Evolutionary conservation across 2,113 vertebrate species (phyloP).

Genomic region (Bos taurus): DNA sequence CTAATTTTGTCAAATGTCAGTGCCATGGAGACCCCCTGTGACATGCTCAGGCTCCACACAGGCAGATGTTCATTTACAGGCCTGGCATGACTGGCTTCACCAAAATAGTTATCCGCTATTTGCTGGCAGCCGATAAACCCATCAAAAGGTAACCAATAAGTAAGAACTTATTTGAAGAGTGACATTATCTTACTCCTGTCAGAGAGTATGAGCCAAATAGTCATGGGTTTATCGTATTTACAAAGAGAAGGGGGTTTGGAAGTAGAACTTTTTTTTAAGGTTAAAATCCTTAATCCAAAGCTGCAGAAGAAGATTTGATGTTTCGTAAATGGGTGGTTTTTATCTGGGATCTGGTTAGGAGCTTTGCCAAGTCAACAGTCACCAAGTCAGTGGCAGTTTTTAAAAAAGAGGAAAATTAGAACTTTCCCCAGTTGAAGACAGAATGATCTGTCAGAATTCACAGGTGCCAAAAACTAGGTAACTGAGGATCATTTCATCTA

Average conservation of each 20-base stretch:
- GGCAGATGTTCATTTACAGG: slow-evolving; percentile 49
- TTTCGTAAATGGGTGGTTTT: slow-evolving; percentile 69
- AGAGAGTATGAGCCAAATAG: slow-evolving; percentile 63
- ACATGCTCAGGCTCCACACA: slow-evolving; percentile 36
- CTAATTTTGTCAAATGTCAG: neutral
- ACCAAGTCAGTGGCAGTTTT: slow-evolving; percentile 13
- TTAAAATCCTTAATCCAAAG: slow-evolving; percentile 69
- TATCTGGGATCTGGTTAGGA: slow-evolving; percentile 61
- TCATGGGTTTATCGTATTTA: slow-evolving; percentile 62
- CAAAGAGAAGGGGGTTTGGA: slow-evolving; percentile 52
- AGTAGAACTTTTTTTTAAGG: slow-evolving; percentile 54
- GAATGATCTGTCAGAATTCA: neutral
- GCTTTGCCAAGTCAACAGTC: slow-evolving; percentile 56
- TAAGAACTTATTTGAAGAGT: slow-evolving; percentile 73
- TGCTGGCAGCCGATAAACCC: slow-evolving; percentile 71
- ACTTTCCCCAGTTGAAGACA: neutral
- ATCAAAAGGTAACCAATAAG: slow-evolving; percentile 73
- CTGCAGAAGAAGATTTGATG: slow-evolving; percentile 63
- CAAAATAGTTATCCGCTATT: slow-evolving; percentile 68
- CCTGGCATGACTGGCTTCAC: slow-evolving; percentile 58
- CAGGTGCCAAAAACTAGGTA: neutral
- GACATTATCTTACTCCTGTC: slow-evolving; percentile 73
- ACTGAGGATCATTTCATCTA: neutral
- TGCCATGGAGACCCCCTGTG: neutral
- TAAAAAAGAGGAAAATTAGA: neutral